Evolutionary conservation across 1,140 invertebrate genomes (phyloP).

Genomic region (Cryptotermes secundus): DNA sequence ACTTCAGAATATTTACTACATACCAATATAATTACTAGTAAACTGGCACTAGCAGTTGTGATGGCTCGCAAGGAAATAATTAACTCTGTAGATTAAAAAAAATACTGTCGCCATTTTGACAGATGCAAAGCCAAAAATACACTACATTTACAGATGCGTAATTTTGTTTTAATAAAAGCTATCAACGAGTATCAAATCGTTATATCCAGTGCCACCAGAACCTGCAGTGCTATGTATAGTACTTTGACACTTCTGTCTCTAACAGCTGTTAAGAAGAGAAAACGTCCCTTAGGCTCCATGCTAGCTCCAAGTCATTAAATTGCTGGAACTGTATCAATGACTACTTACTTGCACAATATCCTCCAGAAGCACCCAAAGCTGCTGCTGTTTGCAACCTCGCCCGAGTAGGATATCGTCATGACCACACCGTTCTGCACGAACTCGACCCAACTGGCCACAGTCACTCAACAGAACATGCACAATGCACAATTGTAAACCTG

Average conservation of each 20-base stretch:
- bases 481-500: neutral
- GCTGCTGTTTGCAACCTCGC: conserved; percentile 84
- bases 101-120: no score
- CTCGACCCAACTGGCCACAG: no score
- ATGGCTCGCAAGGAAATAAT: no score
- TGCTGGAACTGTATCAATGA: neutral
- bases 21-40: no score
- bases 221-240: neutral
- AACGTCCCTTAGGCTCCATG: neutral
- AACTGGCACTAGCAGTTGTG: no score
- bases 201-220: no score
- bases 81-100: no score
- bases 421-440: neutral
- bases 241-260: neutral
- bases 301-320: neutral
- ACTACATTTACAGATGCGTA: no score
- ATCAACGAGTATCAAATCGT: no score
- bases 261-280: neutral
- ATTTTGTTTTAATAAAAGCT: no score
- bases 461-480: neutral
- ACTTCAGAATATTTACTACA: no score
- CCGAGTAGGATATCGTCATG: conserved; percentile 86
- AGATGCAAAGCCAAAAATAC: no score
- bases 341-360: conserved; percentile 79
- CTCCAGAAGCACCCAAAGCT: conserved; percentile 88